A percentile compares a stretch with the other conserved stretches of the same genome.
These are phyloP conservation scores for Corythoichthys haematopterus DNA, from an alignment of 2,113 vertebrate species.

Conservation along the genomic window DNA sequence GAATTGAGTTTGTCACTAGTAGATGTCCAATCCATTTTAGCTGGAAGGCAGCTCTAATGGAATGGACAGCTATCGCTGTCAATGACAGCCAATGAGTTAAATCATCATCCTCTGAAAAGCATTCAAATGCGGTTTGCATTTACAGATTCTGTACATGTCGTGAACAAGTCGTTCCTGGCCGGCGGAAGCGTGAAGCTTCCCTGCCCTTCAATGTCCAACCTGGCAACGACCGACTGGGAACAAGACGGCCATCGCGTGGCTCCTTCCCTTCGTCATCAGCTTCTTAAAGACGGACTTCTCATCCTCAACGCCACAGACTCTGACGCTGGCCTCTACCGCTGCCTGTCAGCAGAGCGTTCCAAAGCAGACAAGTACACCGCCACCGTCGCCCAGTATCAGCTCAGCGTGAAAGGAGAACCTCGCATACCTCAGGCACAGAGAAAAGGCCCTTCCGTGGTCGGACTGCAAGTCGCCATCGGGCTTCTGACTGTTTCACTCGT, in stretches of 20 bases:
- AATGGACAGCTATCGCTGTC: too few relatives aligned
- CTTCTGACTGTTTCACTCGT: slow-evolving; percentile 50
- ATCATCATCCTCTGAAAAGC: too few relatives aligned
- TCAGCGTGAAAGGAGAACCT: slow-evolving; percentile 3
- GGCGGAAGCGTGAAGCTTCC: slow-evolving; percentile 52
- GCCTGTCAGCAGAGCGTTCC: slow-evolving; percentile 61
- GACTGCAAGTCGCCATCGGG: slow-evolving; percentile 31
- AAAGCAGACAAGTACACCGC: slow-evolving; percentile 29
- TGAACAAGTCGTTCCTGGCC: slow-evolving; percentile 19
- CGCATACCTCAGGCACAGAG: neutral
- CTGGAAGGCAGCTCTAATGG: too few relatives aligned
- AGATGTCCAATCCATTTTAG: too few relatives aligned
- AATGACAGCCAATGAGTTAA: too few relatives aligned
- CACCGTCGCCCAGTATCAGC: slow-evolving; percentile 39
- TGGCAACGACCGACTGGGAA: slow-evolving; percentile 60
- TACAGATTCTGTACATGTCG: slow-evolving; percentile 47
- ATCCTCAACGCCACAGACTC: slow-evolving; percentile 50
- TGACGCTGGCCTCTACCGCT: slow-evolving; percentile 61
- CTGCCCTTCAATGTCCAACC: slow-evolving; percentile 63
- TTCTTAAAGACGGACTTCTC: slow-evolving; percentile 50
- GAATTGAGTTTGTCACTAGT: too few relatives aligned
- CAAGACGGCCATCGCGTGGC: slow-evolving; percentile 17
- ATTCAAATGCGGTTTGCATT: slow-evolving; percentile 3
- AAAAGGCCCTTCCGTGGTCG: slow-evolving; percentile 16
- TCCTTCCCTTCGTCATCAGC: slow-evolving; percentile 28